phyloP scores from a whole-genome alignment of 1,140 invertebrate species.

The Aphis gossypii region DNA sequence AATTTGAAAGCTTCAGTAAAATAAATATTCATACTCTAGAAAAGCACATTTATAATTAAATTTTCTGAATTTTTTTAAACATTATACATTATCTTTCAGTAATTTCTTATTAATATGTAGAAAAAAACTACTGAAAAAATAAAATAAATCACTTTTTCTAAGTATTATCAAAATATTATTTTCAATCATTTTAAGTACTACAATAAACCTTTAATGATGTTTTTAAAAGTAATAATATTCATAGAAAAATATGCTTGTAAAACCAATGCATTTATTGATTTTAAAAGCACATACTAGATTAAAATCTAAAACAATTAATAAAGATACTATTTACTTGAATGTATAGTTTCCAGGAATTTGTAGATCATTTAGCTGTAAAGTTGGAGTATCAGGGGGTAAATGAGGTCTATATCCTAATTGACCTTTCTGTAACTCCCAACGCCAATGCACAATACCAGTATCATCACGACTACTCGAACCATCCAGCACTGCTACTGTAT shows the following conservation, averaged over 20 bases:
- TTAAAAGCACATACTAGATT: not conserved
- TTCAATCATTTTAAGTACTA: not conserved
- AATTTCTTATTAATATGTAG: not conserved
- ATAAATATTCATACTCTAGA: no score
- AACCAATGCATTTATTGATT: no score
- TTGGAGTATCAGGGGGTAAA: conserved; percentile 76
- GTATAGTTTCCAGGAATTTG: conserved; percentile 88
- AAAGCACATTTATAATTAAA: no score
- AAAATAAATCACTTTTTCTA: not conserved
- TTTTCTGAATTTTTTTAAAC: no score
- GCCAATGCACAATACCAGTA: conserved; percentile 68
- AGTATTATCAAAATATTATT: not conserved
- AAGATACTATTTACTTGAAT: conserved; percentile 73
- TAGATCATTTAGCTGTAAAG: conserved; percentile 82
- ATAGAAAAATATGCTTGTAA: no score
- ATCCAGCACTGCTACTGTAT: conserved; percentile 87
- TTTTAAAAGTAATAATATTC: no score
- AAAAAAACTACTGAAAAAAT: not conserved
- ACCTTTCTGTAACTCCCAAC: conserved; percentile 90
- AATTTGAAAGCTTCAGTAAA: no score
- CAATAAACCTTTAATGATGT: no score
- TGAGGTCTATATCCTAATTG: conserved; percentile 85
- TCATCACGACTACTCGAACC: conserved; percentile 77
- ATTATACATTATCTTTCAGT: not conserved
- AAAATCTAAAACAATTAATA: not conserved